Base-by-base conservation (phyloP, 64 coral and sea anemone species). In the Pocillopora verrucosa region DNA sequence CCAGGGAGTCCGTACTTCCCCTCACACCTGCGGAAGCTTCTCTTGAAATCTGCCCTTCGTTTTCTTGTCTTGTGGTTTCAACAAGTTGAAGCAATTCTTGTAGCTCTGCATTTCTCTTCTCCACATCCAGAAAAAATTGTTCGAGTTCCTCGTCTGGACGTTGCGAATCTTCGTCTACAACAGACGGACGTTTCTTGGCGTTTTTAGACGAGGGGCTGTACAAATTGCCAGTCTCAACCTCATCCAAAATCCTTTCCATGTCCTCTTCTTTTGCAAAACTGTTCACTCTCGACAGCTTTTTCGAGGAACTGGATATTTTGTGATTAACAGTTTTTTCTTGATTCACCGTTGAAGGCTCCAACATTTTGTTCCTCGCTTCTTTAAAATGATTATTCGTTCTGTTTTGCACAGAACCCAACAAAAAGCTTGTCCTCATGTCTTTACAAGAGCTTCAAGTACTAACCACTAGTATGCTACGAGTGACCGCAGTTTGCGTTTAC, bases 181-280 rank as follows among this genome's bases (percentile, higher is more conserved):
- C 16, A 45, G 35, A 45, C 17, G 9, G 16, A 22, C 80, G 62
- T 45, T 84, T 67, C 45, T 68, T 84, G n/a, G 61, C 61, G 14
- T 45, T 67, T 34, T 84, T 84, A 17, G 61, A 68, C 34, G 80
- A 84, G 10, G 80, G 80, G 20, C 12, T 69, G 19, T 84, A 69
- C 19, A 51, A 68, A 19, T n/a, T 84, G 11, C 11, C 15, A 68
- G 1, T 16, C 24, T 84, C 61, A 69, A 84, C 68, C 37, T 84
- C 80, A 5, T 84, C 9, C 80, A 84, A 68, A 24, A 84, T 84
- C 68, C 37, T 67, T 1, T 84, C 80, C 36, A 84, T 36, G 9
- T 84, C 80, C 13, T 84, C 80, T 5, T 84, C 80, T 45, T 84
- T 84, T 12, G 80, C 80, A 37, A 84, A 68, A 14, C 80, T 84